Evolutionary conservation across 2,113 vertebrate genomes (phyloP).

Genomic region (Cariama cristata): DNA sequence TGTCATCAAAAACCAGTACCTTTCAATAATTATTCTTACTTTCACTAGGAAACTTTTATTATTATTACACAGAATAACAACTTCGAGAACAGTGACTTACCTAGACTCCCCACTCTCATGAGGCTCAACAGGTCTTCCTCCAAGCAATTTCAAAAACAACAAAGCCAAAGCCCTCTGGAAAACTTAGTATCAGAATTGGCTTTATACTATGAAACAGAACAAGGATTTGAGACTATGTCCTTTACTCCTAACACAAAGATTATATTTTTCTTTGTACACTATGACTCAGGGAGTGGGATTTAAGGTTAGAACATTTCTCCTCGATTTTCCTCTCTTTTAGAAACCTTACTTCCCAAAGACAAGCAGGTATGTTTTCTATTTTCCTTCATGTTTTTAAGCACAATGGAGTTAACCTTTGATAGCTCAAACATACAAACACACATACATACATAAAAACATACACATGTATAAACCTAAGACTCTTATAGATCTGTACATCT

Average conservation of each 20-base stretch:
- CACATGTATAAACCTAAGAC: background rate
- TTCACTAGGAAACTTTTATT: background rate
- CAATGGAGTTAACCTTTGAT: background rate
- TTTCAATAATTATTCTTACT: background rate
- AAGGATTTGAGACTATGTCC: background rate
- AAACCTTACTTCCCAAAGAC: background rate
- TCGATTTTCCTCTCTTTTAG: background rate
- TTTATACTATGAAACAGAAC: accelerated
- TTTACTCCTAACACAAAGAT: background rate
- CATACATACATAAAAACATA: accelerated
- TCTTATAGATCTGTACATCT: accelerated
- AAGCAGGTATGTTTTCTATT: background rate
- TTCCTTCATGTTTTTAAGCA: background rate
- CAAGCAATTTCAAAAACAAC: background rate
- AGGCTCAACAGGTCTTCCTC: background rate
- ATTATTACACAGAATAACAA: background rate
- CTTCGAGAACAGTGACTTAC: background rate
- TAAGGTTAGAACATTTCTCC: background rate
- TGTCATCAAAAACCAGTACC: accelerated
- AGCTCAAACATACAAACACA: background rate
- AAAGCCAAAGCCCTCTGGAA: accelerated
- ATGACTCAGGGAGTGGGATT: background rate
- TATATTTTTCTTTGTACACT: background rate
- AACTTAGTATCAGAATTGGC: background rate
- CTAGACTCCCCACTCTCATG: accelerated